Conservation (phyloP, 2,113 vertebrate species). For the Ceyx cyanopectus region DNA sequence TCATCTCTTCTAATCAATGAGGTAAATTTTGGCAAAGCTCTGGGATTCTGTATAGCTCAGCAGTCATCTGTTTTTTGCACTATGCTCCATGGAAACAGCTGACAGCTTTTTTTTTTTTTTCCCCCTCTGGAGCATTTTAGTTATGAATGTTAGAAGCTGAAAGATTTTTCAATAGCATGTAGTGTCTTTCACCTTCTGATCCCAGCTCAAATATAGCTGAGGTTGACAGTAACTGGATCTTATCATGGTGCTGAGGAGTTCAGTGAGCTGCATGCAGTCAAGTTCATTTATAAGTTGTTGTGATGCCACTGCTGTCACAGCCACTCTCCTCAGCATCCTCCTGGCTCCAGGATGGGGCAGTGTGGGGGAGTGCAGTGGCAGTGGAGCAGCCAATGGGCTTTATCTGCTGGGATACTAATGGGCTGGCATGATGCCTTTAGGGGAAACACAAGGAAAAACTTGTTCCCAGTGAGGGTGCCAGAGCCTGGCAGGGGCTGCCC, state of each 20-base stretch:
- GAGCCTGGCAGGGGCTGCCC: no score
- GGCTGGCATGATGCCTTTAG: neutral
- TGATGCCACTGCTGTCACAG: neutral
- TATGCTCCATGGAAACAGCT: conserved; percentile 8
- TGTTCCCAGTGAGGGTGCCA: no score
- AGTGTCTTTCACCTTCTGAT: conserved; percentile 10
- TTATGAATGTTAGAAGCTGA: neutral
- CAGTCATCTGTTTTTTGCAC: neutral
- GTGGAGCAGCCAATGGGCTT: neutral
- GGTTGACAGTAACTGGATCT: neutral
- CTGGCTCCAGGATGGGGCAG: neutral
- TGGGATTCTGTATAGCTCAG: neutral
- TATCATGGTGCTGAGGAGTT: neutral
- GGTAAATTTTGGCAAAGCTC: conserved; percentile 18
- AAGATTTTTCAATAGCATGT: neutral
- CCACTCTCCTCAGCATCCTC: fast-evolving
- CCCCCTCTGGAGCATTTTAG: neutral
- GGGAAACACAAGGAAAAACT: no score
- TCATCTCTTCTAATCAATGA: conserved; percentile 7
- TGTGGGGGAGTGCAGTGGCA: fast-evolving
- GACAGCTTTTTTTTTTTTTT: neutral
- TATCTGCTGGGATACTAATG: neutral
- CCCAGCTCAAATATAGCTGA: neutral
- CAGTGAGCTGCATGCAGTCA: neutral
- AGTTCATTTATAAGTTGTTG: neutral